These are phyloP conservation scores for Nansenia antarctica DNA, from an alignment of 2,113 vertebrate genomes.

Conservation along the genomic window DNA sequence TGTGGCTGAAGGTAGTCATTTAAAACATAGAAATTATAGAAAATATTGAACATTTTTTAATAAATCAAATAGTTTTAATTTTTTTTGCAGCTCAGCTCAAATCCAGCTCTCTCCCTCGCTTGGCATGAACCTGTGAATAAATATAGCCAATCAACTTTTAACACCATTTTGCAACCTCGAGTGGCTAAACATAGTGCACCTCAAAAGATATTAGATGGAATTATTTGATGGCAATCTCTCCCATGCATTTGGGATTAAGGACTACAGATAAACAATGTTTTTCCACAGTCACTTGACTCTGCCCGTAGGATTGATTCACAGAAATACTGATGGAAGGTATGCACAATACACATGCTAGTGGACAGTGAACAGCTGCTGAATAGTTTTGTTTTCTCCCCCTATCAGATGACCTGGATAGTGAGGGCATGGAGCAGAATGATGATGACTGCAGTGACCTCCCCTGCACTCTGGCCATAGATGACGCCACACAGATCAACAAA, in stretches of 20 bases:
- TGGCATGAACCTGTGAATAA: neutral
- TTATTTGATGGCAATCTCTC: neutral
- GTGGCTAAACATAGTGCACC: too few relatives aligned
- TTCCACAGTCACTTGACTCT: neutral
- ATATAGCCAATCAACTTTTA: neutral
- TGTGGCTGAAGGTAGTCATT: slow-evolving; percentile 3
- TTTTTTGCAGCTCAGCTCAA: neutral
- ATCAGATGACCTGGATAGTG: slow-evolving; percentile 71
- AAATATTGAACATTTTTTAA: neutral
- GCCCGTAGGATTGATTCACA: neutral
- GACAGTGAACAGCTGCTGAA: neutral
- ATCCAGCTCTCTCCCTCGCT: neutral
- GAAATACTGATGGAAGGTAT: neutral
- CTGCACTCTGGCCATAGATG: slow-evolving; percentile 74
- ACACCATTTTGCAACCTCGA: too few relatives aligned
- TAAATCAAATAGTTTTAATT: neutral
- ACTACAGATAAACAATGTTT: neutral
- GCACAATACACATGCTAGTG: neutral
- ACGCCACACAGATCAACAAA: slow-evolving; percentile 31
- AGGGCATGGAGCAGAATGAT: slow-evolving; percentile 65
- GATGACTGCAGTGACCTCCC: slow-evolving; percentile 61
- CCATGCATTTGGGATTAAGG: neutral
- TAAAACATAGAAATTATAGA: neutral
- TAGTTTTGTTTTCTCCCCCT: neutral
- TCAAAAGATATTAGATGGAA: neutral